phyloP scores from a whole-genome alignment of 2,888 invertebrate species.

The Caenorhabditis sp. region DNA sequence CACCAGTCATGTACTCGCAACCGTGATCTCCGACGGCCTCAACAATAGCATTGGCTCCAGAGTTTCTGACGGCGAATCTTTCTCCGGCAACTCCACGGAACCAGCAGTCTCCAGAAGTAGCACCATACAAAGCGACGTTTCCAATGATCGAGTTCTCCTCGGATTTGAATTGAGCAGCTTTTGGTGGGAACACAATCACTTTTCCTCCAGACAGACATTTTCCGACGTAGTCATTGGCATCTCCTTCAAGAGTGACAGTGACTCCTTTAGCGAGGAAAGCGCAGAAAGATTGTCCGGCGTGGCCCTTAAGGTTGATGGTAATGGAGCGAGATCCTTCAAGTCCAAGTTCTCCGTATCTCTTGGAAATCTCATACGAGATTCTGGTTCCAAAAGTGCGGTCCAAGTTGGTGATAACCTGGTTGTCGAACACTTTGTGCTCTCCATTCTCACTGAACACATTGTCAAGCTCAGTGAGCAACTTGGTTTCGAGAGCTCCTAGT shows the following conservation, averaged over 20 bases:
- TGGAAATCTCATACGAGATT: conserved; percentile 89
- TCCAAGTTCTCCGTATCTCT: conserved; percentile 79
- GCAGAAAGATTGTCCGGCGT: conserved; percentile 99
- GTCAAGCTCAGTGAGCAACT: conserved; percentile 70
- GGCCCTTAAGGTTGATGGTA: conserved; percentile 91
- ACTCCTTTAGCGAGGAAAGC: conserved; percentile 95
- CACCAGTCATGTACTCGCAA: conserved; percentile 99
- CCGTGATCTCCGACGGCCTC: conserved; percentile 99
- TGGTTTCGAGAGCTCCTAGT: conserved; percentile 75
- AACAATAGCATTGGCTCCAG: conserved; percentile 95
- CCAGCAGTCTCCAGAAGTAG: conserved; percentile 89
- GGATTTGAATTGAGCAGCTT: conserved; percentile 89
- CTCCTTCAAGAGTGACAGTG: conserved; percentile 93
- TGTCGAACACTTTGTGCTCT: conserved; percentile 86
- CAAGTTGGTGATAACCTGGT: conserved; percentile 91
- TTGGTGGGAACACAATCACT: conserved; percentile 94
- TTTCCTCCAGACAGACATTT: conserved; percentile 96
- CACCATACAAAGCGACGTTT: conserved; percentile 98
- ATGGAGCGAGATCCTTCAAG: conserved; percentile 85
- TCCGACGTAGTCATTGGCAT: conserved; percentile 98
- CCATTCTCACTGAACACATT: conserved; percentile 75
- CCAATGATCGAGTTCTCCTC: conserved; percentile 97
- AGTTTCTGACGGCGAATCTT: conserved; percentile 98
- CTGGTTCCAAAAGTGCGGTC: conserved; percentile 95
- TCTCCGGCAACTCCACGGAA: conserved; percentile 98